Evolutionary conservation across 2,113 vertebrate species (phyloP), one percentile per base, ranked within the genome.

Genomic region (Istiophorus platypterus): DNA sequence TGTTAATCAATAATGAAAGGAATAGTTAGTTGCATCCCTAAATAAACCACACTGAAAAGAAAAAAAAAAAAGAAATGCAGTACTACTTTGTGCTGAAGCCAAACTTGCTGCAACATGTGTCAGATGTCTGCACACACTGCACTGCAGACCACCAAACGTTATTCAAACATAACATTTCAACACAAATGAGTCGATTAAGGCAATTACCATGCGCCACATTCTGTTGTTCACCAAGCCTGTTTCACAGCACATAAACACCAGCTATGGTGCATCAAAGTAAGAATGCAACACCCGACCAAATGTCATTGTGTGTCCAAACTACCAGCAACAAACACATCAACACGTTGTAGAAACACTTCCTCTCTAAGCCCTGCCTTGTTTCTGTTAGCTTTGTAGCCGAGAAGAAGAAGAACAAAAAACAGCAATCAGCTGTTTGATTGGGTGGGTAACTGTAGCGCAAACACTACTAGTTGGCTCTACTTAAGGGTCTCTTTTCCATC

Each of bases 141-240:
- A 39, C 1, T 6, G 6, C 31, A 41, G 72, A 54, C 5, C 27
- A 54, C 5, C 27, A 66, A 14, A 42, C 41, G 13, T 42, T 14
- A 42, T 42, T 42, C 13, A 18, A 56, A 68, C 54, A 37, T 2
- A 68, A 69, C 17, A 59, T 59, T 68, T 59, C 54, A n/a, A 56
- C 7, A 29, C 42, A 49, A 51, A 62, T 20, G 22, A 37, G 41
- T 49, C 41, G 39, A 26, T 49, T 37, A 24, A 47, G 4, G 10
- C 49, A 47, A 57, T 34, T 20, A 49, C 39, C 5, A 39, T 15
- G 24, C 1, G 45, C 42, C 8, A 22, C 7, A 15, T 11, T 41
- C 18, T 56, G 0, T 12, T 42, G 49, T 10, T 54, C 67, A 57
- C 12, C 29, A 22, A 22, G 37, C 6, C 9, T 27, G n/a, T 39